Percentiles rank a stretch among this genome's conserved stretches.
These are phyloP conservation scores for Chrysogorgia sp. DNA, from an alignment of 92 coral and sea anemone species.

Conservation along the genomic window DNA sequence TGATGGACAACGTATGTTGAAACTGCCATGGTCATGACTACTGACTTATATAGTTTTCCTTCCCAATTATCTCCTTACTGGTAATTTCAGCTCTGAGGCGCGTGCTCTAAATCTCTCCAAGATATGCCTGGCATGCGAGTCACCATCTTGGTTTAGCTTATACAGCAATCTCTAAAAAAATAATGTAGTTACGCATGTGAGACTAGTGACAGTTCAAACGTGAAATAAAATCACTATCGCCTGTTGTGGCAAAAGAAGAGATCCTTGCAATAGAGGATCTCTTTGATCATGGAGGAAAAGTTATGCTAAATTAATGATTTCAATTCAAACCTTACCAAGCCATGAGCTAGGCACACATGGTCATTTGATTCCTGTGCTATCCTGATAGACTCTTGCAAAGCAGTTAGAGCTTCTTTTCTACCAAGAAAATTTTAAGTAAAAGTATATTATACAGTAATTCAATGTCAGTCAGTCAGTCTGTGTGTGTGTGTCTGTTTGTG, in stretches of 20 bases:
- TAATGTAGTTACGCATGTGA: not conserved
- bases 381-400: conserved; percentile 89
- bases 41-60: too few relatives aligned
- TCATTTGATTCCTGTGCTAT: conserved; percentile 98
- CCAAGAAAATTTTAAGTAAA: not conserved
- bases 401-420: conserved; percentile 86
- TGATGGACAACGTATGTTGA: too few relatives aligned
- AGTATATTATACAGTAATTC: too few relatives aligned
- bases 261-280: too few relatives aligned
- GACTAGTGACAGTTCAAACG: too few relatives aligned
- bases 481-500: too few relatives aligned
- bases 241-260: too few relatives aligned
- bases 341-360: conserved; percentile 89
- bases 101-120: conserved; percentile 88
- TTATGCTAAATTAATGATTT: not conserved
- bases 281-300: too few relatives aligned
- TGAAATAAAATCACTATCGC: too few relatives aligned
- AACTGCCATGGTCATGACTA: too few relatives aligned
- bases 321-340: conserved; percentile 67
- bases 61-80: too few relatives aligned
- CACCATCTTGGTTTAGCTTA: conserved; percentile 85
- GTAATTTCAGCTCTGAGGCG: conserved; percentile 89
- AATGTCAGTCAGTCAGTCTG: too few relatives aligned
- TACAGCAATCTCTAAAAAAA: conserved; percentile 76
- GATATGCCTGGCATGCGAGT: conserved; percentile 77